phyloP scores from a whole-genome alignment of 2,888 invertebrate species.

The Pseudococcus viburni region DNA sequence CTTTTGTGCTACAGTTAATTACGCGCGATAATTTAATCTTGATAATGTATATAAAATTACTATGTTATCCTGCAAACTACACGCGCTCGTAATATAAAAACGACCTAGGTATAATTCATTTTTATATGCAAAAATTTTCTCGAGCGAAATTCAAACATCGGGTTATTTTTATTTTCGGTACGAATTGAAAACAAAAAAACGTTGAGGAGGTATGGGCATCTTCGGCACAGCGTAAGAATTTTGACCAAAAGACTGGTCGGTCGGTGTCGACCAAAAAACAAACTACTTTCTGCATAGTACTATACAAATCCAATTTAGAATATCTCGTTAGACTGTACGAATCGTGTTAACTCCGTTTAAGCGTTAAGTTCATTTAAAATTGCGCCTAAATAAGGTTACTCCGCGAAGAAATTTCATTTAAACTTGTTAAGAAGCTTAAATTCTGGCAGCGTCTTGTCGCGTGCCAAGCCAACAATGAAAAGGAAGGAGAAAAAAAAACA shows the following conservation, averaged over 20 bases:
- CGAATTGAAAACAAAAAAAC: not conserved
- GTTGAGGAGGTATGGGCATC: not conserved
- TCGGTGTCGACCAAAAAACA: slow-evolving; percentile 4
- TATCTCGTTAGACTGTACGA: slow-evolving; percentile 45
- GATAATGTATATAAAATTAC: slow-evolving; percentile 35
- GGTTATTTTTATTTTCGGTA: not conserved
- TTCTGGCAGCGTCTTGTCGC: slow-evolving; percentile 60
- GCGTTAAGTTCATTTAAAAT: slow-evolving; percentile 55
- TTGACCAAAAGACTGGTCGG: not conserved
- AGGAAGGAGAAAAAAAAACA: slow-evolving; percentile 28
- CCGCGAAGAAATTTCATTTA: slow-evolving; percentile 56
- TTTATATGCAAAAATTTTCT: not conserved
- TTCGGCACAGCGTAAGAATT: not conserved
- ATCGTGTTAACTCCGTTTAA: slow-evolving; percentile 52
- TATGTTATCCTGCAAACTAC: not conserved
- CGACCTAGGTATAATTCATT: not conserved
- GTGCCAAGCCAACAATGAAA: slow-evolving; percentile 62
- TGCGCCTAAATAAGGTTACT: slow-evolving; percentile 55
- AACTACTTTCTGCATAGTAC: not conserved
- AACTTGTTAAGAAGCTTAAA: slow-evolving; percentile 58
- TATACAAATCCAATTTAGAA: slow-evolving; percentile 43
- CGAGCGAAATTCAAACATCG: not conserved
- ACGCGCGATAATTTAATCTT: slow-evolving; percentile 41
- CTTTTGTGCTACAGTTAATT: slow-evolving; percentile 36
- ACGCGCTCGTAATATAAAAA: not conserved